Base-by-base conservation (phyloP, 2,888 invertebrate species). In the Orthosia cruda region DNA sequence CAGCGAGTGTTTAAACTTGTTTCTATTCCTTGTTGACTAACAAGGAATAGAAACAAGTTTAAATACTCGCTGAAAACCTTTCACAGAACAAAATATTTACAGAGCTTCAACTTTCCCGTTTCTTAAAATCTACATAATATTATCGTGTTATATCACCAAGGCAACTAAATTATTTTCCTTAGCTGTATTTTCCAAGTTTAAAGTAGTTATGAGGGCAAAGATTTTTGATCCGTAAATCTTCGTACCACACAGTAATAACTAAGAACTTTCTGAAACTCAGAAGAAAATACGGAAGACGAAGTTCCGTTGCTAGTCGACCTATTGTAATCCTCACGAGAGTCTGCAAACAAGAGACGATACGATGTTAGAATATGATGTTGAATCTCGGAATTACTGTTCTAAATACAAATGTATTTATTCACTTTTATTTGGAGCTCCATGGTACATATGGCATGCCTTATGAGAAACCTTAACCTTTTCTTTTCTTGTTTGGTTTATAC, bases 181-280 rank as follows among this genome's bases (percentile, higher is more conserved):
- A 32, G 9, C 4, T 40, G 52, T 47, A 16, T 45, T 64, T 23
- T 32, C 26, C 18, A 64, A 70, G 52, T 74, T 54, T 23, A 45
- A 62, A 77, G 77, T 70, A 20, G 47, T 71, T 40, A 23, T 20
- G 2, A 62, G 13, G 32, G 32, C 47, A 23, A 49, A 68, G 20
- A n/a, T 71, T 70, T 77, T 62, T 54, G 16, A 59, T 20, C 26
- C 45, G 16, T 71, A 23, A 64, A 61, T 61, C 26, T 49, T 61
- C 20, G 13, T 50, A 50, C 13, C 40, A 20, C 13, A 52, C n/a
- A 52, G 13, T 32, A 26, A 55, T 69, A 58, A 49, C 52, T 32
- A 40, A 52, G 55, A 59, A 68, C 32, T 67, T 55, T 40, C 18
- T 26, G 20, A n/a, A 81, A 54, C n/a, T 47, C 32, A 18, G 13